Percentiles rank a stretch among this genome's conserved stretches.
Evolutionary conservation across 2,797 vertebrate species (phyloP).

Genomic region (Parauchenoglanis punctatus): DNA sequence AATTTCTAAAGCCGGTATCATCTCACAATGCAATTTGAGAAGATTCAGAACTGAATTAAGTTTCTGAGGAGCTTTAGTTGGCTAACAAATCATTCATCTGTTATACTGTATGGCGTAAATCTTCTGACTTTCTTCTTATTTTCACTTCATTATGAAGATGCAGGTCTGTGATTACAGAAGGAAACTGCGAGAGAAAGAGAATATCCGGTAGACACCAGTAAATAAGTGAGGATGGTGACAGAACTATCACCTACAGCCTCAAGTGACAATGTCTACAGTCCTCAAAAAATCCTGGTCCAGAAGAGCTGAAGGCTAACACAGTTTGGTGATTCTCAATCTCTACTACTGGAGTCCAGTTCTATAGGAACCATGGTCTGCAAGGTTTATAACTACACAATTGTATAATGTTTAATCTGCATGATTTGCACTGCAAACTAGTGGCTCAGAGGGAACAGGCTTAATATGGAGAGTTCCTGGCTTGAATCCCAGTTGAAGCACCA

Average conservation of each 20-base stretch:
- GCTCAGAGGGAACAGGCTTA: not conserved
- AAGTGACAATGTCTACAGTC: not conserved
- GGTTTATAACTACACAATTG: not conserved
- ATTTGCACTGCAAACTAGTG: not conserved
- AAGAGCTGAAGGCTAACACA: not conserved
- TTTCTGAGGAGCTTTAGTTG: constrained; percentile 40
- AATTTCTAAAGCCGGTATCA: constrained; percentile 4
- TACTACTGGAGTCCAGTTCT: not conserved
- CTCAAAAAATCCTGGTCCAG: not conserved
- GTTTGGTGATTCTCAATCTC: not conserved
- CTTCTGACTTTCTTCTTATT: not conserved
- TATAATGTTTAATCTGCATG: not conserved
- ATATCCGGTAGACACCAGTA: not conserved
- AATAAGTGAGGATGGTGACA: no score
- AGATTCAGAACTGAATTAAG: constrained; percentile 32
- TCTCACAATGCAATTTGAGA: constrained; percentile 29
- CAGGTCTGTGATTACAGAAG: not conserved
- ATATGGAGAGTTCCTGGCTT: not conserved
- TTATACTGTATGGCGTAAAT: not conserved
- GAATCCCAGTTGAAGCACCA: constrained; percentile 14
- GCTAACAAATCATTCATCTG: not conserved
- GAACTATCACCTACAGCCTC: not conserved
- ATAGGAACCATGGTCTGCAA: not conserved
- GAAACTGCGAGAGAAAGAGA: not conserved
- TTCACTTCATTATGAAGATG: not conserved